phyloP scores from a whole-genome alignment of 2,888 invertebrate genomes.

The Melanotus villosus region DNA sequence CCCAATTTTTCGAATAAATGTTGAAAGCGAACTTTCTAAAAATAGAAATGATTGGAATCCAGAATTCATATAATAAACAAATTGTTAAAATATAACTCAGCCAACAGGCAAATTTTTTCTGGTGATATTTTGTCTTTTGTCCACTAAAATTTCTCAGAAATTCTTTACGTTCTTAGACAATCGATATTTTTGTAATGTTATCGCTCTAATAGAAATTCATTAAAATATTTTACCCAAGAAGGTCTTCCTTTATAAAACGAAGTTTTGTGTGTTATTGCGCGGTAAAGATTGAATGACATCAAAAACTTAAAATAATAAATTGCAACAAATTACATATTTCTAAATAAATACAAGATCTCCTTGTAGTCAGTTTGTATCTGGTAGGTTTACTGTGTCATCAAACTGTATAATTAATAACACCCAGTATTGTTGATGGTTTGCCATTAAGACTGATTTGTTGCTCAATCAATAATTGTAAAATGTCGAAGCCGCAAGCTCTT shows the following conservation, averaged over 20 bases:
- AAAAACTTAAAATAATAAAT: constrained; percentile 16
- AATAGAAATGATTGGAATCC: constrained; percentile 14
- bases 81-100: constrained; percentile 6
- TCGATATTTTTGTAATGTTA: too few species aligned
- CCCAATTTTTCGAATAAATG: too few species aligned
- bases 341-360: constrained; percentile 21
- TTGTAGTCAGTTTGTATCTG: constrained; percentile 23
- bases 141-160: too few species aligned
- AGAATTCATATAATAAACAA: constrained; percentile 8
- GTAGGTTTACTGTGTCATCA: constrained; percentile 40
- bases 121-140: neutral
- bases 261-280: too few species aligned
- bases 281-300: constrained; percentile 23
- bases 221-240: too few species aligned
- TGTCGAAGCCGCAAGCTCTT: constrained; percentile 24
- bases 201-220: neutral
- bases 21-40: constrained; percentile 1
- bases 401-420: constrained; percentile 36
- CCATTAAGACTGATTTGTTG: constrained; percentile 29
- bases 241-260: neutral
- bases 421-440: constrained; percentile 9
- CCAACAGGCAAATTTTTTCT: neutral
- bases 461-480: constrained; percentile 34
- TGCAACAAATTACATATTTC: constrained; percentile 6
- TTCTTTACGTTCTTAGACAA: too few species aligned